These are phyloP conservation scores for Chiloscyllium punctatum DNA, from an alignment of 2,797 vertebrate species.

Conservation along the genomic window DNA sequence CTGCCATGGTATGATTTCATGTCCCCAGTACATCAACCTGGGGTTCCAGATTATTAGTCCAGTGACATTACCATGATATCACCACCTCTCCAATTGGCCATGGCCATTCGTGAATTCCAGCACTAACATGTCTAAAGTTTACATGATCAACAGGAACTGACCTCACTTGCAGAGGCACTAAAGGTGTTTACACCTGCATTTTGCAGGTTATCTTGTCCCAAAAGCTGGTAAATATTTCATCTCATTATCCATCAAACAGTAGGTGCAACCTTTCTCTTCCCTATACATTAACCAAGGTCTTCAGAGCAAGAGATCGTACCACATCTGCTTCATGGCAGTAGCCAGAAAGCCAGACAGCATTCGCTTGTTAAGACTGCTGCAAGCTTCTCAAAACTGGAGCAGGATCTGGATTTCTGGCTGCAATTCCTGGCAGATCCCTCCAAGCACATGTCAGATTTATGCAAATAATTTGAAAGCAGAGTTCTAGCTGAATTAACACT, in stretches of 20 bases:
- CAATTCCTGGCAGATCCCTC: not conserved
- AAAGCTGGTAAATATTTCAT: not conserved
- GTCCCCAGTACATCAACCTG: too few species aligned
- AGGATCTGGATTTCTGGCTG: not conserved
- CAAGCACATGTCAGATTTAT: not conserved
- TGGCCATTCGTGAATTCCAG: not conserved
- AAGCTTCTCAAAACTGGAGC: not conserved
- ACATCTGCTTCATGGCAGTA: not conserved
- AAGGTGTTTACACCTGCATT: not conserved
- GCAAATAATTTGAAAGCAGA: not conserved
- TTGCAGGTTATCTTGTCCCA: not conserved
- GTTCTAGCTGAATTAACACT: not conserved
- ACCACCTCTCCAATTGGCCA: too few species aligned
- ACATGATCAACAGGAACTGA: not conserved
- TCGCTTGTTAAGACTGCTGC: not conserved
- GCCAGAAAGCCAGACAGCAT: not conserved
- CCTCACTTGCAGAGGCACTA: not conserved
- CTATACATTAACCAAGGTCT: not conserved
- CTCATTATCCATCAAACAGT: not conserved
- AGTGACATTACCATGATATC: too few species aligned
- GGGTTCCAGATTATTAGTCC: too few species aligned
- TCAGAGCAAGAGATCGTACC: not conserved
- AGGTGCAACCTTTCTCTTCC: not conserved
- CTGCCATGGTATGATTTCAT: too few species aligned
- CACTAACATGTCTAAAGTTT: not conserved